Evolutionary conservation across 2,113 vertebrate genomes (phyloP).

Genomic region (Machaerirhynchus nigripectus): DNA sequence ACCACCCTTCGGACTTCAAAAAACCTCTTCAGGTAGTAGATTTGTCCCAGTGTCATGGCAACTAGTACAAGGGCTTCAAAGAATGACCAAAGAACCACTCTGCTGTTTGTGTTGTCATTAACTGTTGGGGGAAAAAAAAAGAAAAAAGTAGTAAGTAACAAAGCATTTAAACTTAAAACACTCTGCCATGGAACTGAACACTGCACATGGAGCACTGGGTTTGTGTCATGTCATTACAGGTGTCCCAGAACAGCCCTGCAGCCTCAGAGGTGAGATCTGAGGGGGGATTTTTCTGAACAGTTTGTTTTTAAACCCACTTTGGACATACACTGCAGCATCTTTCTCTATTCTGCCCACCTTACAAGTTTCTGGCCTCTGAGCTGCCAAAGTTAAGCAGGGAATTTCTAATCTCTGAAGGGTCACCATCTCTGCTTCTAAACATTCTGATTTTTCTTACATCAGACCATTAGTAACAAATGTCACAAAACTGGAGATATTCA

Average conservation of each 20-base stretch:
- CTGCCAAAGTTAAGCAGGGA: neutral
- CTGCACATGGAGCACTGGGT: neutral
- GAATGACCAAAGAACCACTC: slow-evolving; percentile 99
- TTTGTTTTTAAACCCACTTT: neutral
- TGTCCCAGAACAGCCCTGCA: neutral
- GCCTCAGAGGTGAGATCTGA: neutral
- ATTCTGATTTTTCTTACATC: neutral
- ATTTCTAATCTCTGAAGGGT: neutral
- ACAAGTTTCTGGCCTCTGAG: neutral
- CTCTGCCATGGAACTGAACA: fast-evolving
- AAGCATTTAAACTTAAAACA: neutral
- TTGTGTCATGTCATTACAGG: fast-evolving
- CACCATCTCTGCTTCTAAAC: neutral
- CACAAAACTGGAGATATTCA: neutral
- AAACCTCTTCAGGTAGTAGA: slow-evolving; percentile 99
- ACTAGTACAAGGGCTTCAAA: slow-evolving; percentile 98
- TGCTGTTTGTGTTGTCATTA: slow-evolving; percentile 99
- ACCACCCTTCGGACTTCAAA: slow-evolving; percentile 99
- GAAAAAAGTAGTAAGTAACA: neutral
- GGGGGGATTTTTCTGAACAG: too few relatives aligned
- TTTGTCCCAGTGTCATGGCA: slow-evolving; percentile 99
- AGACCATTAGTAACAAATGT: neutral
- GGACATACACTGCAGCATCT: fast-evolving
- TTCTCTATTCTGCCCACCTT: neutral
- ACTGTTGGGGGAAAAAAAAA: slow-evolving; percentile 71